Base-by-base conservation (phyloP, 2,888 invertebrate species). In the Synergus japonicus region DNA sequence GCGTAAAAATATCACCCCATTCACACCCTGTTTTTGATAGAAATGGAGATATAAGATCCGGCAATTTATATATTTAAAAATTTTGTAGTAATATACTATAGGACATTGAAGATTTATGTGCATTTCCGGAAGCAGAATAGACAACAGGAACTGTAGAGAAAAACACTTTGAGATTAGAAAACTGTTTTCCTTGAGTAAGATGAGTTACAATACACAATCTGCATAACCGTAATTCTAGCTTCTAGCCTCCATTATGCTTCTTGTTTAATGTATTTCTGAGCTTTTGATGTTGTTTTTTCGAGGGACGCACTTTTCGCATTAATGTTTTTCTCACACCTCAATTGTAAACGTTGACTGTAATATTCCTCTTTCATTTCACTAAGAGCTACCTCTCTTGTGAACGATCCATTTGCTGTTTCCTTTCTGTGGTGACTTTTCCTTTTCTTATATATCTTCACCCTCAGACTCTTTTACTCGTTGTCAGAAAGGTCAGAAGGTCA, bases 331-430 rank as follows among this genome's bases (percentile, higher is more conserved):
- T 69, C 69, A 37, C 37, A 73, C 73, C 49, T 73, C 37, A 73
- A 49, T 49, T 73, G 15, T 54, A 37, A 37, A 73, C n/a, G 73
- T 73, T 73, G 49, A 73, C 54, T 73, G 54, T 73, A 73, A 73
- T 82, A 79, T 82, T 79, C 81, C 78, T 64, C 77, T 67, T 78
- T 54, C 76, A 76, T 79, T 78, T 78, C 60, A 63, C 76, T 65
- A 63, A 69, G 69, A 69, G 76, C 49, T 29, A 63, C 78, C 78
- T 76, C 79, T 81, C 82, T 67, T 43, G 29, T 60, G 65, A 78
- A 81, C 66, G 67, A 78, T 79, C 81, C 49, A 58, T 77, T 66
- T 60, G 44, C 41, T 63, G 67, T 41, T 63, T 41, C n/a, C 58
- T 65, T 60, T 69, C 49, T 49, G 22, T 5, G 22, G 22, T 29